phyloP scores from a whole-genome alignment of 2,113 vertebrate genomes.

The Orthonyx spaldingii region DNA sequence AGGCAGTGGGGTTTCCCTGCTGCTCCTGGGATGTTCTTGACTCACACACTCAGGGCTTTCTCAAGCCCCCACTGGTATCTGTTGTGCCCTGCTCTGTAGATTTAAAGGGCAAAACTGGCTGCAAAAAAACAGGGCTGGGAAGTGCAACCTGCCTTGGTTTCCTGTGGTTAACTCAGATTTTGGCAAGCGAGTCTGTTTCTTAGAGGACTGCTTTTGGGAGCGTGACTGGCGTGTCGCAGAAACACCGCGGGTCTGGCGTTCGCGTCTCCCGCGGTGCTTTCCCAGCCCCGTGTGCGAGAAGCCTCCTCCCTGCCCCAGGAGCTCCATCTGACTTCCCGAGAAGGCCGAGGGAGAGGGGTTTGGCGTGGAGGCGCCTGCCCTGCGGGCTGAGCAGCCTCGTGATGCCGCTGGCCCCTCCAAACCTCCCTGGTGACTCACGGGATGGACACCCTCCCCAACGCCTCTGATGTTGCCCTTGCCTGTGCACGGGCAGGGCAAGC shows the following conservation, averaged over 20 bases:
- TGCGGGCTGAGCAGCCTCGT: background rate
- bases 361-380: background rate
- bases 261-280: background rate
- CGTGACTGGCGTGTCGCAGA: background rate
- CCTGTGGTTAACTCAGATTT: background rate
- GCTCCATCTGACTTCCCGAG: background rate
- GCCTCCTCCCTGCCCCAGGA: background rate
- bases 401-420: background rate
- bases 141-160: background rate
- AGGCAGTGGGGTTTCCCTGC: background rate
- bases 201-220: background rate
- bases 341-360: background rate
- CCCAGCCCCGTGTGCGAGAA: background rate
- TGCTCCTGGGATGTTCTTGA: background rate
- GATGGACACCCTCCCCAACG: background rate
- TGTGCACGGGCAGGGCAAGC: rapidly evolving
- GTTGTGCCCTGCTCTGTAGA: background rate
- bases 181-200: background rate
- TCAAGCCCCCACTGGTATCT: background rate
- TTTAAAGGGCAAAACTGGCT: background rate
- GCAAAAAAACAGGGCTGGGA: background rate
- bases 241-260: background rate
- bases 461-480: background rate
- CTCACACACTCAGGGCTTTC: background rate
- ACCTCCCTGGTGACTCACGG: background rate